phyloP scores from a whole-genome alignment of 2,797 vertebrate genomes.

The Sebastes cheni region DNA sequence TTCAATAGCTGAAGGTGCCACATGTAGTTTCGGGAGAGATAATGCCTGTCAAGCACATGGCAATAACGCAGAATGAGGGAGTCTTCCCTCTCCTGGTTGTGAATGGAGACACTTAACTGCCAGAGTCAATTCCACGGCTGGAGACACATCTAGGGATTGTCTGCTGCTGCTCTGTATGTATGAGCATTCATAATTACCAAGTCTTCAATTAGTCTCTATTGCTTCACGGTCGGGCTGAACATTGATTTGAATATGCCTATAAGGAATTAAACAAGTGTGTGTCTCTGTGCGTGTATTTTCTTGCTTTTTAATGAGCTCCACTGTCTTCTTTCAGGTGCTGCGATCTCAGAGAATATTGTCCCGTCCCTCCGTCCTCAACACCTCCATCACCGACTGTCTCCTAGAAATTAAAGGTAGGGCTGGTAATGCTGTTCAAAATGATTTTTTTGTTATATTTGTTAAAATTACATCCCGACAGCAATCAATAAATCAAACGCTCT shows the following conservation, averaged over 20 bases:
- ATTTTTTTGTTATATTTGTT: too few relatives aligned
- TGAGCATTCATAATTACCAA: constrained; percentile 70
- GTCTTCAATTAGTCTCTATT: constrained; percentile 69
- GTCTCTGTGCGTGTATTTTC: not conserved
- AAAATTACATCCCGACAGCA: too few relatives aligned
- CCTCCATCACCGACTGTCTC: not conserved
- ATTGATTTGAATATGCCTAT: constrained; percentile 47
- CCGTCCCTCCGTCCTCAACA: not conserved
- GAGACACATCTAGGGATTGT: constrained; percentile 48
- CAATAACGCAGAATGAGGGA: constrained; percentile 47
- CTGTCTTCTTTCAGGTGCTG: constrained; percentile 13
- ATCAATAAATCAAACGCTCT: too few relatives aligned
- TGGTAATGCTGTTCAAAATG: too few relatives aligned
- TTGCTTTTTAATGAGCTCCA: not conserved
- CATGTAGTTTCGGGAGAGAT: constrained; percentile 60
- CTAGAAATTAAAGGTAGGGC: not conserved
- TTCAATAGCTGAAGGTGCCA: constrained; percentile 66
- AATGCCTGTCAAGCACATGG: constrained; percentile 66
- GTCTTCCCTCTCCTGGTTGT: constrained; percentile 23
- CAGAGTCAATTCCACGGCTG: constrained; percentile 50
- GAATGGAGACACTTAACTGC: constrained; percentile 50
- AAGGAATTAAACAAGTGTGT: constrained; percentile 22
- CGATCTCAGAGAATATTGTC: not conserved
- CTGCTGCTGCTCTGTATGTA: constrained; percentile 62
- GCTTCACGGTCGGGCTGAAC: constrained; percentile 37